These are phyloP conservation scores for Rhopalosiphum padi DNA, from an alignment of 1,140 invertebrate genomes.

Conservation along the genomic window DNA sequence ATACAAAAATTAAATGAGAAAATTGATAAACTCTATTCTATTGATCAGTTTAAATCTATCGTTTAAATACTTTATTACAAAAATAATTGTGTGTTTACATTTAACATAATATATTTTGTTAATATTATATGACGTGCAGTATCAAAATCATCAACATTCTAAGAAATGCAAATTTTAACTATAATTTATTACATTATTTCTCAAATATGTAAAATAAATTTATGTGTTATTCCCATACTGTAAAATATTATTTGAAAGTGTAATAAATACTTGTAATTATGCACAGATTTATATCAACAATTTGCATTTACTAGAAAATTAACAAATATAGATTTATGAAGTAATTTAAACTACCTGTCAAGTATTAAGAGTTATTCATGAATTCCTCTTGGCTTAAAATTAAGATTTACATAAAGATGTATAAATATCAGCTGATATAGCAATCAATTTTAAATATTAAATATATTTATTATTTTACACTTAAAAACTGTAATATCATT, in stretches of 20 bases:
- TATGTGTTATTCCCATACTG: neutral
- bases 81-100: neutral
- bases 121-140: neutral
- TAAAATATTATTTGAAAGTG: neutral
- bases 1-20: neutral
- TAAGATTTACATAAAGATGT: constrained; percentile 19
- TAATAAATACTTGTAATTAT: constrained; percentile 18
- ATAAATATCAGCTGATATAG: neutral
- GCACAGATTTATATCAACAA: neutral
- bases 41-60: neutral
- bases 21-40: neutral
- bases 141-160: neutral
- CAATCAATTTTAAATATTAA: constrained; percentile 24
- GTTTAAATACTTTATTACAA: neutral
- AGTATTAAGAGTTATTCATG: neutral
- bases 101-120: neutral
- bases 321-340: constrained; percentile 35
- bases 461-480: neutral
- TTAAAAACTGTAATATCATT: neutral
- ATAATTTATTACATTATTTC: constrained; percentile 2
- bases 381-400: neutral
- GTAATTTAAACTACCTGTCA: constrained; percentile 34
- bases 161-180: neutral
- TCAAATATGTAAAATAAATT: constrained; percentile 5
- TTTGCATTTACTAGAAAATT: constrained; percentile 5